A percentile compares a stretch with the other conserved stretches of the same genome.
Conservation (phyloP, 1,140 invertebrate species). For the Achatina immaculata region DNA sequence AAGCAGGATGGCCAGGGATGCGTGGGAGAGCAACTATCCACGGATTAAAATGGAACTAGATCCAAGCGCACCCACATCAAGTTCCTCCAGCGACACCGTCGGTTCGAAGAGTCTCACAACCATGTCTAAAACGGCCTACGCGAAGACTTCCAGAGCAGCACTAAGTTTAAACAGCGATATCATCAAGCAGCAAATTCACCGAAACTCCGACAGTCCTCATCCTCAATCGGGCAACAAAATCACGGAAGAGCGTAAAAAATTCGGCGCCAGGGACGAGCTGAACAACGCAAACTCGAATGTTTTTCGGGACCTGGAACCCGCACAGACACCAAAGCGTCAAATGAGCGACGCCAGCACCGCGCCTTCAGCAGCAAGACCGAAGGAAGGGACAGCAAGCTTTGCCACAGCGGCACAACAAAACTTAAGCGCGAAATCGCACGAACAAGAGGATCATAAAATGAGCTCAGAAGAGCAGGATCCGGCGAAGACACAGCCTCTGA, state of each 20-base stretch:
- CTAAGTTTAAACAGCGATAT: neutral
- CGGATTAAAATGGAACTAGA: neutral
- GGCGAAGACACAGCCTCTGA: neutral
- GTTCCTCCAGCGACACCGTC: neutral
- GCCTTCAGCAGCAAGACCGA: neutral
- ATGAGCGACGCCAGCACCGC: neutral
- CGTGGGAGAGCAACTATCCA: neutral
- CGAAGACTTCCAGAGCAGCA: neutral
- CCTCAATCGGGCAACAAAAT: neutral
- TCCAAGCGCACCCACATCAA: neutral
- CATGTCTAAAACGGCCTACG: neutral
- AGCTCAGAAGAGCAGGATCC: neutral
- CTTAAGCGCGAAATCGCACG: too few species aligned
- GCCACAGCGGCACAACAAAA: neutral
- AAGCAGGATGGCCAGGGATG: neutral
- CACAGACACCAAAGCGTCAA: neutral
- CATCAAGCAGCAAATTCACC: neutral
- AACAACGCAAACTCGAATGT: neutral
- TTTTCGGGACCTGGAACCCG: neutral
- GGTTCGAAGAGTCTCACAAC: neutral
- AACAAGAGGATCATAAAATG: neutral
- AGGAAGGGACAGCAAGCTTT: neutral
- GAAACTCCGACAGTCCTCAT: neutral
- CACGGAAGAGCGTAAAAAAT: neutral
- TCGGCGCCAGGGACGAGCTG: neutral